Percentiles rank a stretch among this genome's conserved stretches.
Conservation (phyloP, 2,113 vertebrate genomes). For the Maccullochella peelii region DNA sequence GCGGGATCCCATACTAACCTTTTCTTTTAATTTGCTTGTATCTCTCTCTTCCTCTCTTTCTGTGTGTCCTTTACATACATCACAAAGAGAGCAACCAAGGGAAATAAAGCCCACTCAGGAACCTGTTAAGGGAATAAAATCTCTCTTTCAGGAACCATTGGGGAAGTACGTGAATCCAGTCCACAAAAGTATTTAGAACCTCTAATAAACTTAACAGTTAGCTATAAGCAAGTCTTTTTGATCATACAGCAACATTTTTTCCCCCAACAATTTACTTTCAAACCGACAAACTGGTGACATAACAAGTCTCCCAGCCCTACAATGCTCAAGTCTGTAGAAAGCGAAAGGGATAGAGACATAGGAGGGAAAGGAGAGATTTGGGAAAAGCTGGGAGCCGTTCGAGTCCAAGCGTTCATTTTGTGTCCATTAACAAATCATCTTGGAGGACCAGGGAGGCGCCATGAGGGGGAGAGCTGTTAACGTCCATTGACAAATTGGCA, state of each 20-base stretch:
- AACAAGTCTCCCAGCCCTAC: slow-evolving; percentile 55
- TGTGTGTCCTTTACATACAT: slow-evolving; percentile 15
- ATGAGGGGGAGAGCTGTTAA: slow-evolving; percentile 45
- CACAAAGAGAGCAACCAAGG: slow-evolving; percentile 28
- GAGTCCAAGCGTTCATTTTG: slow-evolving; percentile 54
- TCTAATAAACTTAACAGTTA: slow-evolving; percentile 68
- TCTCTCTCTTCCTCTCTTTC: slow-evolving; percentile 23
- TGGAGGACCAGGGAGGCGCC: slow-evolving; percentile 43
- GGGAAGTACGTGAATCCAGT: slow-evolving; percentile 70
- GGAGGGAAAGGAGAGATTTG: slow-evolving; percentile 17
- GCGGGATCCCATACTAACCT: slow-evolving; percentile 35
- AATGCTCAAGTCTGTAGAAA: slow-evolving; percentile 65
- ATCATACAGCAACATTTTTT: slow-evolving; percentile 56
- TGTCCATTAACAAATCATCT: slow-evolving; percentile 60
- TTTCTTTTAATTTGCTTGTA: slow-evolving; percentile 30
- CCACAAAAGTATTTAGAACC: slow-evolving; percentile 68
- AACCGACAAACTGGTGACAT: slow-evolving; percentile 59
- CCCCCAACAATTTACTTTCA: slow-evolving; percentile 47
- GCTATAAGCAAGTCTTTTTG: slow-evolving; percentile 65
- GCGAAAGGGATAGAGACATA: slow-evolving; percentile 39
- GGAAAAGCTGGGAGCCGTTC: slow-evolving; percentile 26
- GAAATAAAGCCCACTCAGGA: slow-evolving; percentile 27
- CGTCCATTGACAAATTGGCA: slow-evolving; percentile 53
- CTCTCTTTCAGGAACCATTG: slow-evolving; percentile 32
- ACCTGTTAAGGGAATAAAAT: slow-evolving; percentile 44